Evolutionary conservation across 2,113 vertebrate genomes (phyloP).

Genomic region (Neolamprologus kungweensis): DNA sequence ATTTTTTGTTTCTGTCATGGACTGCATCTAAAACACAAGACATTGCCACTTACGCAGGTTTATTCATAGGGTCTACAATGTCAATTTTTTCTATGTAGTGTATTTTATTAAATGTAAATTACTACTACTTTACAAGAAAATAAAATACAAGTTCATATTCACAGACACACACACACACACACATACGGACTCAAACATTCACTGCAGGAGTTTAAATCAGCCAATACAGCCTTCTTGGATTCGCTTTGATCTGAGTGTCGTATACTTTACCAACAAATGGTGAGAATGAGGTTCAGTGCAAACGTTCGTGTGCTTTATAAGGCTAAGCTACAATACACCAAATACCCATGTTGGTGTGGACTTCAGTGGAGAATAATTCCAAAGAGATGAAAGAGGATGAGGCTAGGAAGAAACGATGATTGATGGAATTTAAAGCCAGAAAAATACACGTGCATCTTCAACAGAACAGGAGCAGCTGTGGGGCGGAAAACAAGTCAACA

Average conservation of each 20-base stretch:
- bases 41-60: fast-evolving
- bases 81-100: neutral
- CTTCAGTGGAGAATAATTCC: neutral
- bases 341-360: neutral
- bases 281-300: neutral
- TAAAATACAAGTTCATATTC: neutral
- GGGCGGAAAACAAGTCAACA: neutral
- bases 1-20: neutral
- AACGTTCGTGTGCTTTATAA: fast-evolving
- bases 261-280: neutral
- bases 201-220: neutral
- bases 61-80: neutral
- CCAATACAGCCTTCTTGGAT: neutral
- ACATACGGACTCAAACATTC: fast-evolving
- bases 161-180: fast-evolving
- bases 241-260: neutral
- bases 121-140: neutral
- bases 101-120: fast-evolving
- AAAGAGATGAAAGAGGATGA: neutral
- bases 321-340: neutral
- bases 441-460: neutral
- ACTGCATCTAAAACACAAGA: neutral
- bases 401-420: neutral
- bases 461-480: neutral
- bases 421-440: neutral